Conservation (phyloP, 2,797 vertebrate species). For the Apodemus agrarius region DNA sequence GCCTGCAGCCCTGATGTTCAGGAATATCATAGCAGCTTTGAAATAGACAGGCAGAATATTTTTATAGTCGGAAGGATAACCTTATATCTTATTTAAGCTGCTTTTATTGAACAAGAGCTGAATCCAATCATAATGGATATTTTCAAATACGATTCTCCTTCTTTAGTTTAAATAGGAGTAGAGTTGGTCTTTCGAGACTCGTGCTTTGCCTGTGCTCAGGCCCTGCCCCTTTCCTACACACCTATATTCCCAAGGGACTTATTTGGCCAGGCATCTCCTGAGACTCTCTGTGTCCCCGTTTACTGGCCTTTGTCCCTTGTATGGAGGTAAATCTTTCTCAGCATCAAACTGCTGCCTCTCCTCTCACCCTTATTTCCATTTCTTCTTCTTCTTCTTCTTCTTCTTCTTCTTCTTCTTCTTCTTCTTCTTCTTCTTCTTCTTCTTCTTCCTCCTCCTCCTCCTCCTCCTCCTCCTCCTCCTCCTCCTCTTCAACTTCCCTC, state of each 20-base stretch:
- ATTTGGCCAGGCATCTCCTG: neutral
- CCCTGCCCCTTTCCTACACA: neutral
- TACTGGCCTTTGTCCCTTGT: neutral
- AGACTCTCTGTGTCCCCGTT: neutral
- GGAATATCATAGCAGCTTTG: neutral
- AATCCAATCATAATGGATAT: constrained; percentile 28
- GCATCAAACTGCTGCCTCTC: neutral
- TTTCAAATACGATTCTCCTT: neutral
- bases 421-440: too few species aligned
- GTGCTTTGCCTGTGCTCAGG: neutral
- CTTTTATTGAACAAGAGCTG: neutral
- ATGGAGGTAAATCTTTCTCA: neutral
- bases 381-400: neutral
- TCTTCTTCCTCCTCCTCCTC: too few species aligned
- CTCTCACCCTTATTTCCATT: neutral
- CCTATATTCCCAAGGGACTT: neutral
- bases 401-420: too few species aligned
- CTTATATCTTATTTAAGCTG: neutral
- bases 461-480: too few species aligned
- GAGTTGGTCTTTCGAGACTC: neutral
- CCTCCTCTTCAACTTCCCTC: neutral
- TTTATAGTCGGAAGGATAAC: neutral
- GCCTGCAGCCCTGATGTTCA: neutral
- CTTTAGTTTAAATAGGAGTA: neutral
- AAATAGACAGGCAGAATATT: neutral